Evolutionary conservation across 2,888 invertebrate genomes (phyloP), one percentile per base, ranked within the genome.

Genomic region (Apocheima hispidaria): DNA sequence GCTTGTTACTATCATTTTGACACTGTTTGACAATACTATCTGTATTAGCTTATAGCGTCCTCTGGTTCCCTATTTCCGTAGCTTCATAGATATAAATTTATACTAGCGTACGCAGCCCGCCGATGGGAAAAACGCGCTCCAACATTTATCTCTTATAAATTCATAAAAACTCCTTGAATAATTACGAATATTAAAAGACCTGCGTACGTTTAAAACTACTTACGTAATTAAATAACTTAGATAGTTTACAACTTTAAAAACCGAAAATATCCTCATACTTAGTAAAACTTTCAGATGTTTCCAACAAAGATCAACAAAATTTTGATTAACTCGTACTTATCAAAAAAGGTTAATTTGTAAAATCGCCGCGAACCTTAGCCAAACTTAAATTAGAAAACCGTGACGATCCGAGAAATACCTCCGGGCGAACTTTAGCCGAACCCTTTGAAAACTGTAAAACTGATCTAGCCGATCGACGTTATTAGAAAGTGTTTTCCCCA

Each of bases 321-420:
- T 83, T 86, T 83, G 81, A 84, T 82, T 81, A 86, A 81, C 77
- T 54, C 60, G 81, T 79, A n/a, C n/a, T n/a, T n/a, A 79, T 83
- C 85, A 86, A 88, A 86, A 86, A 75, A 83, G 78, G 83, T 82
- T 87, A 88, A 88, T 88, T 87, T 82, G 77, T 75, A 87, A 46
- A 90, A 90, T 89, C 84, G 82, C 83, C 81, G 79, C 79, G 77
- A 80, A 80, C 77, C 73, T 76, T 66, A 81, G 80, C 75, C 73
- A 80, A 90, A 90, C 87, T 89, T 90, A 90, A 90, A 91, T 91
- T 90, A 83, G 88, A 86, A 90, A 90, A 81, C 84, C 81, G 81
- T 88, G 88, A 87, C 85, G 87, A 88, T 83, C 86, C 84, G 83
- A 85, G 86, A 84, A 85, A 88, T 87, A 84, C 87, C 90, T 87